Evolutionary conservation across 2,797 vertebrate genomes (phyloP).

Genomic region (Microtus obscurus): DNA sequence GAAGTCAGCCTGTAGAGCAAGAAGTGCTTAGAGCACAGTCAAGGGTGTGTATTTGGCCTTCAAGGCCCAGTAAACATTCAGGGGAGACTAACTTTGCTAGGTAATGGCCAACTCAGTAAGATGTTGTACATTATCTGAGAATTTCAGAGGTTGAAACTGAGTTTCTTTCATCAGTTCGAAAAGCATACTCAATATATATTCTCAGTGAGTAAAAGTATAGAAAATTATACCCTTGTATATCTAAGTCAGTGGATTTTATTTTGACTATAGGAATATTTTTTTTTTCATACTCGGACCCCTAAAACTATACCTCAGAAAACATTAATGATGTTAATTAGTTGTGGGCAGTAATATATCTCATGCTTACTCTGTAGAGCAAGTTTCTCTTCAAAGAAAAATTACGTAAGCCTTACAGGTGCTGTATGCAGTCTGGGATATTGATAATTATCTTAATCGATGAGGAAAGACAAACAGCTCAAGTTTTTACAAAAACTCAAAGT

Average conservation of each 20-base stretch:
- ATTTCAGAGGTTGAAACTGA: background rate
- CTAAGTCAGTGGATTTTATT: conserved; percentile 51
- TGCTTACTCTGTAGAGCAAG: conserved; percentile 55
- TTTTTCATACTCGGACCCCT: conserved; percentile 66
- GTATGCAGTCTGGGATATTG: conserved; percentile 38
- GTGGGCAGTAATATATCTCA: conserved; percentile 26
- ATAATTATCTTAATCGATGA: conserved; percentile 62
- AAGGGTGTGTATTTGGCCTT: background rate
- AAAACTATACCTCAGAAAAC: conserved; percentile 62
- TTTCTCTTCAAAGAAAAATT: conserved; percentile 70
- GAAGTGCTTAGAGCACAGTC: background rate
- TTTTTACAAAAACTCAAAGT: conserved; percentile 1
- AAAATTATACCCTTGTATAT: conserved; percentile 30
- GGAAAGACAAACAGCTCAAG: background rate
- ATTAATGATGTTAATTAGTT: conserved; percentile 76
- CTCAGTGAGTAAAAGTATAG: background rate
- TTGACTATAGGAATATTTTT: conserved; percentile 48
- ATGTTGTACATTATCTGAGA: background rate
- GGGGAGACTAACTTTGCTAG: background rate
- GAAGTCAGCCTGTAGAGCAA: background rate
- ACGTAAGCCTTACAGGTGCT: conserved; percentile 37
- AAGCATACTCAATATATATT: conserved; percentile 20
- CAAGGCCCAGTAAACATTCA: background rate
- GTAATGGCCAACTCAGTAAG: background rate
- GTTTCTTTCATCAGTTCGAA: background rate